These are phyloP conservation scores for Colaptes auratus DNA, from an alignment of 2,113 vertebrate genomes.

Conservation along the genomic window DNA sequence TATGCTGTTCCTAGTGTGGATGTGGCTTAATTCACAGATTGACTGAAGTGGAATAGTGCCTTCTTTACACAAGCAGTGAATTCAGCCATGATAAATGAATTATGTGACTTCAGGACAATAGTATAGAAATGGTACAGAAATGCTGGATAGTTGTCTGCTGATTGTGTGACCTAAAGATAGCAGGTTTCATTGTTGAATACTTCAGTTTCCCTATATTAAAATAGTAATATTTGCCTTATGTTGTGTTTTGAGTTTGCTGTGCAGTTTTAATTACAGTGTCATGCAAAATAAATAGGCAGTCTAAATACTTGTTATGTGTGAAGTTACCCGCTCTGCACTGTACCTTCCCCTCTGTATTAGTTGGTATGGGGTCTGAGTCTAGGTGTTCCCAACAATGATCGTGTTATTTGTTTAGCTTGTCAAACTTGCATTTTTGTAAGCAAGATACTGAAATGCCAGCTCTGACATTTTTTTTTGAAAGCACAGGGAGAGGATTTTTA, in stretches of 20 bases:
- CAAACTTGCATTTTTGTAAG: conserved; percentile 48
- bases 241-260: background rate
- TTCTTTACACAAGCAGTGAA: background rate
- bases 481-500: conserved; percentile 54
- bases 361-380: background rate
- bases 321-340: background rate
- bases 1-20: background rate
- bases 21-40: conserved; percentile 21
- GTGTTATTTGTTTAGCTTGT: conserved; percentile 33
- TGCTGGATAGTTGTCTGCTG: background rate
- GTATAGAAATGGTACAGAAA: background rate
- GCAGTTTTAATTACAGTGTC: background rate
- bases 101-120: background rate
- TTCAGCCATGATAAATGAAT: conserved; percentile 7
- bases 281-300: background rate
- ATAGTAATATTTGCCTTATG: background rate
- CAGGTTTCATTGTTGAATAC: background rate
- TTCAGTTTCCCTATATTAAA: background rate
- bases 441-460: background rate
- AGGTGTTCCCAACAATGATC: background rate
- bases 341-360: background rate
- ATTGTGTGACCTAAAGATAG: background rate
- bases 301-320: background rate
- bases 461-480: conserved; percentile 51
- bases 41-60: background rate